Evolutionary conservation across 2,797 vertebrate genomes (phyloP), one percentile per base, ranked within the genome.

Genomic region (Psittacula echo): DNA sequence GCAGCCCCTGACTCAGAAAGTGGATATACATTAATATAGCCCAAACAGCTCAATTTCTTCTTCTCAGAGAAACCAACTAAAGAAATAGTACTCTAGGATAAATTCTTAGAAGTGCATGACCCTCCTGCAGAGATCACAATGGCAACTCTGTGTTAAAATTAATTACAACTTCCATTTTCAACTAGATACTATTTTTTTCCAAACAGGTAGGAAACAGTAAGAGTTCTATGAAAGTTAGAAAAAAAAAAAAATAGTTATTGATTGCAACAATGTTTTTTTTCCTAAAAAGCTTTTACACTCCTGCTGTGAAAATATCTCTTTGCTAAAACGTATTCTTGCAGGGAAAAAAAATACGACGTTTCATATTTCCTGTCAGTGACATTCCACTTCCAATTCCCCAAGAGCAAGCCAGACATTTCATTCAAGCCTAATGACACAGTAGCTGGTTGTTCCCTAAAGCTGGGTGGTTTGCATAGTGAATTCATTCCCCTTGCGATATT

Each of bases 361-460:
- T 95, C 27, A 13, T 45, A 67, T 93, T 64, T 89, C 81, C 90
- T 83, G 65, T 61, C 83, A 48, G 42, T 58, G 88, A 61, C 84
- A 83, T 80, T 86, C 62, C 47, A 71, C 80, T 90, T 90, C 72
- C 75, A 87, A 39, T 70, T 74, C 78, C 89, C 91, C 89, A 80
- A 34, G 90, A 95, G 86, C 74, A 67, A 82, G 70, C 21, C 13
- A 94, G 88, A 65, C 77, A 68, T 85, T 84, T 94, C 92, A 73
- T 61, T 70, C 91, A 51, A 85, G 76, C 42, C 92, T 78, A 50
- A 75, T 86, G 89, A 34, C 92, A 94, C 85, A 54, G 58, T 23
- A 34, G 84, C 68, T 85, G 92, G 47, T 84, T 70, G 47, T 53
- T 95, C 89, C 95, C 90, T 92, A 18, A 68, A 93, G 89, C 94